phyloP scores from a whole-genome alignment of 2,888 invertebrate genomes.

The Neria commutata region DNA sequence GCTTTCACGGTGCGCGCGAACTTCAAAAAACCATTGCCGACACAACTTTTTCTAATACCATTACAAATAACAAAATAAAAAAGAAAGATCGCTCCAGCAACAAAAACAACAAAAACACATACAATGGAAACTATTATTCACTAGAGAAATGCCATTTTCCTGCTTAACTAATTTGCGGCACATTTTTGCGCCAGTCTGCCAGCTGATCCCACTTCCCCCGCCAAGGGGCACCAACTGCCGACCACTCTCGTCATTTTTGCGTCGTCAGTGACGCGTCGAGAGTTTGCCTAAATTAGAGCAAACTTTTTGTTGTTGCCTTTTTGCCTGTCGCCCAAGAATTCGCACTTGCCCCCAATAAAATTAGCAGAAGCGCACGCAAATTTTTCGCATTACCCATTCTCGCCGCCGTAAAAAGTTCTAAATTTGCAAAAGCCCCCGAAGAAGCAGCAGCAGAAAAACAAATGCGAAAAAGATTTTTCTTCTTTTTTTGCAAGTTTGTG shows the following conservation, averaged over 20 bases:
- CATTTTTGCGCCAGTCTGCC: slow-evolving; percentile 28
- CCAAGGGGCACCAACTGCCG: no score
- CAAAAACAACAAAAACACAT: slow-evolving; percentile 23
- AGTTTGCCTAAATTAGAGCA: not conserved
- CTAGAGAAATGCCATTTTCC: slow-evolving; percentile 47
- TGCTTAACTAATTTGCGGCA: slow-evolving; percentile 48
- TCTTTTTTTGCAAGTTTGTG: slow-evolving; percentile 7
- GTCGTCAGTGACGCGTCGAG: no score
- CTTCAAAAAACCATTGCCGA: not conserved
- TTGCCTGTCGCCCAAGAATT: no score
- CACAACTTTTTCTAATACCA: not conserved
- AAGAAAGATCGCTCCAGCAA: slow-evolving; percentile 41
- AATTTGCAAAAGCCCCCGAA: not conserved
- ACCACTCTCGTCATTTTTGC: no score
- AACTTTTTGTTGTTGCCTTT: not conserved
- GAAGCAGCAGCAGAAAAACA: slow-evolving; percentile 1
- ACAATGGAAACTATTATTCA: slow-evolving; percentile 17
- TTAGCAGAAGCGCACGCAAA: not conserved
- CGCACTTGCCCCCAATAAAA: not conserved
- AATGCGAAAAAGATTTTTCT: slow-evolving; percentile 7
- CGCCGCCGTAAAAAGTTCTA: no score
- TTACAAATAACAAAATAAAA: no score
- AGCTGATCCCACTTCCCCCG: not conserved
- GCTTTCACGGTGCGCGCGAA: no score
- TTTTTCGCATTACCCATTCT: no score